Conservation (phyloP, 2,113 vertebrate species). For the Myanophis thanlyinensis region DNA sequence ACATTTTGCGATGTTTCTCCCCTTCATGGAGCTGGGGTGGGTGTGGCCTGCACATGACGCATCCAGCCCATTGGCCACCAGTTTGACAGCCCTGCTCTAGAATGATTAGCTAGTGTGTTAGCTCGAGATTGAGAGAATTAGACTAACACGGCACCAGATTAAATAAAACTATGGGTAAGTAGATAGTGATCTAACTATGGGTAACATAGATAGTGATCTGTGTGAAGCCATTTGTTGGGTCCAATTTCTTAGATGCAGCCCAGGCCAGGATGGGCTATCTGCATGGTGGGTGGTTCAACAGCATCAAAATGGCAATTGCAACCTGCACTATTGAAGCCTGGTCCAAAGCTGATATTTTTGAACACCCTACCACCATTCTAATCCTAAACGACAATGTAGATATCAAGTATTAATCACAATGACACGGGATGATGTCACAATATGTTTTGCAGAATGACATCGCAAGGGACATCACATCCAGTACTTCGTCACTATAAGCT, state of each 20-base stretch:
- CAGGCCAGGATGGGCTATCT: neutral
- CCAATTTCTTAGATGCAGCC: neutral
- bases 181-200: neutral
- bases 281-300: neutral
- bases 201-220: neutral
- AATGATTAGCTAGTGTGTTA: neutral
- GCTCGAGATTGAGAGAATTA: neutral
- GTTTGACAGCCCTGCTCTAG: neutral
- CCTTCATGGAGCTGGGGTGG: too few species aligned
- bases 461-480: neutral
- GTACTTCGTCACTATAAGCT: neutral
- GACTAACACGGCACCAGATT: neutral
- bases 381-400: neutral
- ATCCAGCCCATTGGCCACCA: too few species aligned
- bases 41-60: too few species aligned
- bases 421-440: neutral
- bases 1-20: too few species aligned
- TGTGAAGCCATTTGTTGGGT: neutral
- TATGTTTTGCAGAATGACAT: neutral
- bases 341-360: neutral
- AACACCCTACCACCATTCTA: neutral
- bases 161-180: neutral
- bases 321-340: neutral
- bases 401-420: neutral
- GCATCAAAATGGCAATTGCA: neutral